Evolutionary conservation across 2,797 vertebrate species (phyloP), one percentile per base, ranked within the genome.

Genomic region (Pseudopleuronectes americanus): DNA sequence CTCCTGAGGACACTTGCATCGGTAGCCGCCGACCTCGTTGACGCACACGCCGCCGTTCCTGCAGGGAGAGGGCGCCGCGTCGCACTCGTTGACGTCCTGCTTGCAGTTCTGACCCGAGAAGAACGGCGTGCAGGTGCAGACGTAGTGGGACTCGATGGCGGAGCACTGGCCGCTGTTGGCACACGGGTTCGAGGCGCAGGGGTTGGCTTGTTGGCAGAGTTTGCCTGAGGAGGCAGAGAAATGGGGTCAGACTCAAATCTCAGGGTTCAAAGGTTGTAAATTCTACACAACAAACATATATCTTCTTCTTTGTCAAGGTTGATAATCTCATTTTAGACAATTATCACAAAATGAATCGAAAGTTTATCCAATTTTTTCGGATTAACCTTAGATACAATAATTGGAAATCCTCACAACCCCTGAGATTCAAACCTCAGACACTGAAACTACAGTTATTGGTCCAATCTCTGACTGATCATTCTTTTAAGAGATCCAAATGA

Each of bases 111-210:
- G 91, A 1, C 97, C 97, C 0, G 94, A 94, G 93, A 97, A 98
- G 85, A 93, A 93, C 0, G 90, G 2, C 0, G 92, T 93, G 92
- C 97, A 99, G 43, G 84, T 68, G 71, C 97, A 99, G 72, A 96
- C 10, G 81, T 94, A 98, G 9, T 94, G 84, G 4, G 94, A 93
- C 1, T 97, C 96, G 0, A 96, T 94, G 28, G 94, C 90, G 7
- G 95, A 90, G 66, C 97, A 99, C 74, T 92, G 93, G 43, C 96
- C 97, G 0, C 95, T 95, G 0, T 99, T 97, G 90, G 96, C 96
- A 0, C 97, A 99, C 0, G 97, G 97, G 84, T 97, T 97, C 54
- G 97, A 98, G 80, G 97, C 95, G 0, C 97, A 99, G 0, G 97
- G 96, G 80, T 99, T 95, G 0, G 96, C 96, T 85, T 96, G 96